These are phyloP conservation scores for Mylabris sibirica DNA, from an alignment of 2,888 invertebrate species.

Conservation along the genomic window DNA sequence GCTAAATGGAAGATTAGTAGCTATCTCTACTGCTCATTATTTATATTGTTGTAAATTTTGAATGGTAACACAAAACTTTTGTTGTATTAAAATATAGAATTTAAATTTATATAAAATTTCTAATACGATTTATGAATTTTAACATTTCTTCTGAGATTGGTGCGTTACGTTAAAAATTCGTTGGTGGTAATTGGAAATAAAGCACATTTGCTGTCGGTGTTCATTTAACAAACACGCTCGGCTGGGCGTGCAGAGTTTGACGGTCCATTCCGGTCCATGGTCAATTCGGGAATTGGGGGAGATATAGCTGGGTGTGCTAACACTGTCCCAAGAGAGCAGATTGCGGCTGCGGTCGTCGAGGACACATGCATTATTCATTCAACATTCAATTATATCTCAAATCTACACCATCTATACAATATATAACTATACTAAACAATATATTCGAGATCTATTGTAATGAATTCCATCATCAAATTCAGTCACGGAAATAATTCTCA, in stretches of 20 bases:
- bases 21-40: conserved; percentile 39
- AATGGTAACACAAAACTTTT: conserved; percentile 39
- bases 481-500: conserved; percentile 7
- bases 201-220: conserved; percentile 52
- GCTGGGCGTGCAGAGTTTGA: conserved; percentile 53
- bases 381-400: conserved; percentile 62
- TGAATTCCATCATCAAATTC: conserved; percentile 11
- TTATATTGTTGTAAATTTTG: conserved; percentile 41
- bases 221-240: conserved; percentile 58
- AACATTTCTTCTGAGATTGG: not conserved
- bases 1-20: conserved; percentile 40
- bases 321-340: conserved; percentile 53
- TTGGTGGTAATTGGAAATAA: conserved; percentile 48
- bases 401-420: conserved; percentile 43
- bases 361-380: conserved; percentile 60
- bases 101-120: too few relatives aligned
- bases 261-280: conserved; percentile 52
- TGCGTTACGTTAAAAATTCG: conserved; percentile 17
- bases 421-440: conserved; percentile 6
- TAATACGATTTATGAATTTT: too few relatives aligned
- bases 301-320: conserved; percentile 49
- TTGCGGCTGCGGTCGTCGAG: conserved; percentile 51
- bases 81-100: conserved; percentile 6
- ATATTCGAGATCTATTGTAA: conserved; percentile 5
- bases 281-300: conserved; percentile 45